Conservation (phyloP, 2,888 invertebrate species). For the Rotaria socialis region DNA sequence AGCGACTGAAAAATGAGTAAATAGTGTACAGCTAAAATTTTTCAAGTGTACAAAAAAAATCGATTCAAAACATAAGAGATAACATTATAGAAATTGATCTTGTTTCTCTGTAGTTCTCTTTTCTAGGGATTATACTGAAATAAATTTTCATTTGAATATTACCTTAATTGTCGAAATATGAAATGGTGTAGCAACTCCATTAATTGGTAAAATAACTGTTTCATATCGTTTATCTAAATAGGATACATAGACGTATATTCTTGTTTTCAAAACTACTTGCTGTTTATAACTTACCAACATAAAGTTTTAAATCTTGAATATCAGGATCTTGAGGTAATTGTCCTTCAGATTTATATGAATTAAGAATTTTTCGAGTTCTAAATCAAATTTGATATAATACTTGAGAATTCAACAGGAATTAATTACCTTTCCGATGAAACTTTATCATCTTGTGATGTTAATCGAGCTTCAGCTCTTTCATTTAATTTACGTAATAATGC, state of each 20-base stretch:
- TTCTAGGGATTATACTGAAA: no score
- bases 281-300: slow-evolving; percentile 67
- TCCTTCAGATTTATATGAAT: slow-evolving; percentile 84
- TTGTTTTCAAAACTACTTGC: no score
- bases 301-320: slow-evolving; percentile 84
- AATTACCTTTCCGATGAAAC: slow-evolving; percentile 52
- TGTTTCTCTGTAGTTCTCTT: no score
- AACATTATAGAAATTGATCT: no score
- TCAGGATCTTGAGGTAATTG: slow-evolving; percentile 89
- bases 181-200: slow-evolving; percentile 90
- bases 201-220: slow-evolving; percentile 93
- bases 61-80: no score
- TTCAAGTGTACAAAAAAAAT: no score
- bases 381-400: background rate
- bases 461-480: slow-evolving; percentile 81
- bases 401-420: no score
- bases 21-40: no score
- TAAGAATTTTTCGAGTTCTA: slow-evolving; percentile 79
- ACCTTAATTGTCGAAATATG: slow-evolving; percentile 93
- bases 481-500: slow-evolving; percentile 84
- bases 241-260: no score
- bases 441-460: slow-evolving; percentile 65
- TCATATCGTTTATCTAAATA: slow-evolving; percentile 66
- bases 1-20: no score
- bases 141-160: slow-evolving; percentile 49